Evolutionary conservation across 2,888 invertebrate genomes (phyloP).

Genomic region (Nomada lathburiana): DNA sequence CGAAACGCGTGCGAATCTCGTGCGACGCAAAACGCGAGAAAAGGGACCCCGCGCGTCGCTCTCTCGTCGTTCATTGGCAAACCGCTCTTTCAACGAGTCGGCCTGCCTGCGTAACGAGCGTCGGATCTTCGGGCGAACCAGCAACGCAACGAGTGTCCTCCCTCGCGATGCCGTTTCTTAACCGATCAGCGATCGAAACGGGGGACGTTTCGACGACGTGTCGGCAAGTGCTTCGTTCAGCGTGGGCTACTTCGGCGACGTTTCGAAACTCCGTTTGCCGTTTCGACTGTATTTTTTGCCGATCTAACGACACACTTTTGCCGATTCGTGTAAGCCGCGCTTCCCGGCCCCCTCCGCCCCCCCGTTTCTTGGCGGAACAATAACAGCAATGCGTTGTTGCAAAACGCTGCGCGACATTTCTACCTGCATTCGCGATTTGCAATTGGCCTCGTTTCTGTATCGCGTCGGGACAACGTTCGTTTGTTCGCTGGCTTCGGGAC

Average conservation of each 20-base stretch:
- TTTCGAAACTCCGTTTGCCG: slow-evolving; percentile 51
- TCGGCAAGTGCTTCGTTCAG: slow-evolving; percentile 52
- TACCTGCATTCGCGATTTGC: slow-evolving; percentile 41
- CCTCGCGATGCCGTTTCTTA: slow-evolving; percentile 47
- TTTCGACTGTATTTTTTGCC: slow-evolving; percentile 43
- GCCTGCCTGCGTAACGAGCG: slow-evolving; percentile 35
- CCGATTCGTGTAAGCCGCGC: not conserved
- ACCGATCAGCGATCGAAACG: slow-evolving; percentile 35
- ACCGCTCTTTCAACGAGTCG: slow-evolving; percentile 34
- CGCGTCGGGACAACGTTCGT: slow-evolving; percentile 19
- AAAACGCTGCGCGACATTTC: slow-evolving; percentile 35
- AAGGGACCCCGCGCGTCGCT: slow-evolving; percentile 30
- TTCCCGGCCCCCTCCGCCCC: not conserved
- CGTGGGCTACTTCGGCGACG: slow-evolving; percentile 43
- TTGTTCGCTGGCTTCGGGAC: slow-evolving; percentile 2
- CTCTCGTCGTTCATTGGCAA: slow-evolving; percentile 7
- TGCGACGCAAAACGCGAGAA: slow-evolving; percentile 50
- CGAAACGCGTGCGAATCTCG: slow-evolving; percentile 29
- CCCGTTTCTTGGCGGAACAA: slow-evolving; percentile 22
- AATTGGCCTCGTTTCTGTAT: slow-evolving; percentile 57
- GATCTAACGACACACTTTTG: slow-evolving; percentile 56
- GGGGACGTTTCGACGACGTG: slow-evolving; percentile 55
- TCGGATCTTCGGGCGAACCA: slow-evolving; percentile 38
- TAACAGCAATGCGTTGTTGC: slow-evolving; percentile 47
- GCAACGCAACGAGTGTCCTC: not conserved